Evolutionary conservation across 1,140 invertebrate genomes (phyloP), one percentile per base, ranked within the genome.

Genomic region (Calliphora vicina): DNA sequence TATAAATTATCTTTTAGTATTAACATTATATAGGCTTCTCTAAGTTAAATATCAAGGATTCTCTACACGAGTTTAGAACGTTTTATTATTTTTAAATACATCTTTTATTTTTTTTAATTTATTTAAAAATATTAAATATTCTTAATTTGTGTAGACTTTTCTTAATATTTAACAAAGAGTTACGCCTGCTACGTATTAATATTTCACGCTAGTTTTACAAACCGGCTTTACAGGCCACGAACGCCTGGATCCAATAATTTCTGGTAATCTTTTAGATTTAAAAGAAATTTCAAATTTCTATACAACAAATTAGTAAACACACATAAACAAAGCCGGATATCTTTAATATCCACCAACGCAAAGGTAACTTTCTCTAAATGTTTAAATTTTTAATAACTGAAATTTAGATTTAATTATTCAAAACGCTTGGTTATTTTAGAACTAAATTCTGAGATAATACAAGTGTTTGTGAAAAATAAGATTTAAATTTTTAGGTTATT

Each of bases 211-310:
- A 43, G 74, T 78, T 78, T 25, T 78, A 43, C 4, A 78, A 78
- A 78, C 74, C 29, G 74, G 74, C 74, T 78, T 78, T 78, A 78
- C 74, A 78, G 74, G 74, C 74, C 43, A 78, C 17, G 73, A 76
- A 76, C 73, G 73, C 73, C 73, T 76, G 73, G 73, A 17, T 61
- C 13, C 50, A 61, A 61, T 17, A 61, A 61, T 57, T 57, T 57
- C 50, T 57, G 50, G 3, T 10, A 57, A 57, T 15, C 17, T 57
- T n/a, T n/a, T 57, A 15, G 50, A 43, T 43, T 43, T 43, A 6
- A 43, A 43, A 6, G 42, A 43, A 43, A 43, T 43, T 43, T 43
- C 12, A 10, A 15, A 57, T 57, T 57, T 57, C 17, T 10, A 15
- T 10, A 3, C n/a, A 57, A n/a, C 17, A 3, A 3, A 57, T 57